phyloP scores from a whole-genome alignment of 2,113 vertebrate genomes.

The Myotis davidii region DNA sequence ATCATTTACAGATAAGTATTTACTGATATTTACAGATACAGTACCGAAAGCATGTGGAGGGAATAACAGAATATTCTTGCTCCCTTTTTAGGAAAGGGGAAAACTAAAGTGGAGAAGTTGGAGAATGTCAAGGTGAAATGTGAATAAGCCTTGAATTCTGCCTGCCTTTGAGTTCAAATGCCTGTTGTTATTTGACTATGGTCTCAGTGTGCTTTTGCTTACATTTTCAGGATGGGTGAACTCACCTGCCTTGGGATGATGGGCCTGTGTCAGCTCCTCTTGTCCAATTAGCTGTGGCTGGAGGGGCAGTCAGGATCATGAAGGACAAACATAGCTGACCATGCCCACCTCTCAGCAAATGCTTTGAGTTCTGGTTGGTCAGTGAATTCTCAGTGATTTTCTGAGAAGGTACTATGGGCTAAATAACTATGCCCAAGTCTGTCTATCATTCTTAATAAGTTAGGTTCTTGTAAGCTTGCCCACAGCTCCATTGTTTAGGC shows the following conservation, averaged over 20 bases:
- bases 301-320: background rate
- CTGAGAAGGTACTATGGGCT: background rate
- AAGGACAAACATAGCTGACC: background rate
- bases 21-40: background rate
- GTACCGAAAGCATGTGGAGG: background rate
- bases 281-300: background rate
- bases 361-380: background rate
- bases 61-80: background rate
- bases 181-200: background rate
- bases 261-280: background rate
- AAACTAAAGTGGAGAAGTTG: background rate
- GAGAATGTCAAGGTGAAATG: background rate
- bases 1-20: background rate
- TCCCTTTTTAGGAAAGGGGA: background rate
- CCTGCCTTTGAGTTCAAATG: background rate
- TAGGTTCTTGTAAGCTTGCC: background rate
- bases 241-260: background rate
- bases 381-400: background rate
- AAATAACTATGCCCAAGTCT: background rate
- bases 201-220: background rate
- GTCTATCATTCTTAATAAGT: background rate
- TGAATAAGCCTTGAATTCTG: background rate
- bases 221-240: background rate
- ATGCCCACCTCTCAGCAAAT: background rate
- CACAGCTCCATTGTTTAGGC: background rate